Evolutionary conservation across 2,888 invertebrate species (phyloP), one percentile per base, ranked within the genome.

Genomic region (Chironomus tentans): DNA sequence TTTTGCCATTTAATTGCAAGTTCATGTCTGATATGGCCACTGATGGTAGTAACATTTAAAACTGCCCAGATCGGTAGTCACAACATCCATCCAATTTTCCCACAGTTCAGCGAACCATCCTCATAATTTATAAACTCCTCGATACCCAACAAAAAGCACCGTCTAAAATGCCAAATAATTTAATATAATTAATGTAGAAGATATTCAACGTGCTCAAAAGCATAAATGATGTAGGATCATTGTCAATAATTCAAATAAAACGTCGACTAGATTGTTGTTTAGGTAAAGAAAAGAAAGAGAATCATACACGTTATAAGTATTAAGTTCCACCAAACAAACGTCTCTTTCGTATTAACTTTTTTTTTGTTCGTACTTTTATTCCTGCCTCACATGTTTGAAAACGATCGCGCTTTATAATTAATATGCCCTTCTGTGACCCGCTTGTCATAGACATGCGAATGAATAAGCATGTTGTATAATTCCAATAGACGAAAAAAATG

Each of bases 381-480:
- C 56, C 56, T 56, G 56, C 18, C 56, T 56, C 56, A 56, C 56
- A 56, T 56, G 56, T 15, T 56, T 56, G 56, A 56, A 21, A 70
- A 70, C 28, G 70, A 70, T 48, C 70, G 70, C 24, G 50, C 47
- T 47, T 70, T 70, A 70, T 70, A 70, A 70, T 70, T 70, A 70
- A 13, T 70, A 50, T 56, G 70, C 70, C 70, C 70, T 70, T 70
- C 50, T 18, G 48, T 50, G 70, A 70, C 70, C 70, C 48, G 70
- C 38, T 70, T 48, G 47, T 48, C 70, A 48, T 48, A 70, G 48
- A 50, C 28, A 48, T 28, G 48, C 21, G 38, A 38, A 47, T 3
- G 47, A 48, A 47, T 10, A 70, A 56, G 18, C 56, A 56, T 18
- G 56, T 7, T 56, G 18, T 56, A 70, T 47, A 48, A 48, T 70